These are phyloP conservation scores for Threskiornis aethiopicus DNA, from an alignment of 2,797 vertebrate genomes.

Conservation along the genomic window DNA sequence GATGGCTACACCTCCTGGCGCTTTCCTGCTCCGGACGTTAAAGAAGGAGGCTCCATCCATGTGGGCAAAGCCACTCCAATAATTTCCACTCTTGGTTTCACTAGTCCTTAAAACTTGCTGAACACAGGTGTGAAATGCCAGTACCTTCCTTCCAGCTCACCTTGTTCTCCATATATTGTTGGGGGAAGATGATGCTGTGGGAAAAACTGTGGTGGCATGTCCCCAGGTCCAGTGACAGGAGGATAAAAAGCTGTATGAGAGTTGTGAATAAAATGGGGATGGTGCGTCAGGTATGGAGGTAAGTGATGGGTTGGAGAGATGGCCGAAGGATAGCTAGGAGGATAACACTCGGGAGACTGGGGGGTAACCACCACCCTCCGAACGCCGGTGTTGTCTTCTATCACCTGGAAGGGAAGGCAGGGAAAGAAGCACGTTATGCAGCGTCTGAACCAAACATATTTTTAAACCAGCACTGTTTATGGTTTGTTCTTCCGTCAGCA, in stretches of 20 bases:
- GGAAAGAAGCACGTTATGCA: neutral
- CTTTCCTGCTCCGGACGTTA: neutral
- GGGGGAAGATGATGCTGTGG: constrained; percentile 93
- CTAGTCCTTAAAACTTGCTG: neutral
- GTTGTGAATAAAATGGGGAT: constrained; percentile 94
- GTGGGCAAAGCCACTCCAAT: neutral
- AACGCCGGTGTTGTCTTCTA: constrained; percentile 95
- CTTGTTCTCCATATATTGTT: constrained; percentile 91
- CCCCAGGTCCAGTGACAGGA: constrained; percentile 90
- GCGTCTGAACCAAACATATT: neutral
- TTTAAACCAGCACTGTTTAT: neutral
- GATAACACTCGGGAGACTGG: constrained; percentile 95
- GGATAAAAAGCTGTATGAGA: constrained; percentile 93
- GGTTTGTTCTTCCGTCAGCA: neutral
- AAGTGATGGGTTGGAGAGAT: constrained; percentile 95
- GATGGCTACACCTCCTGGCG: neutral
- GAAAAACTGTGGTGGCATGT: constrained; percentile 91
- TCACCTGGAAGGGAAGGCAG: constrained; percentile 79
- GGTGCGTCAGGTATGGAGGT: constrained; percentile 89
- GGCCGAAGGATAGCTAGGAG: constrained; percentile 92
- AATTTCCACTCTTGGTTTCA: neutral
- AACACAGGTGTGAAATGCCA: neutral
- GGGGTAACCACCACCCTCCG: constrained; percentile 95
- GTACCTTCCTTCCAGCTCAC: constrained; percentile 71
- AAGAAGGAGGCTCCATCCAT: neutral